Base-by-base conservation (phyloP, 2,888 invertebrate genomes). In the Tiliacea aurago region DNA sequence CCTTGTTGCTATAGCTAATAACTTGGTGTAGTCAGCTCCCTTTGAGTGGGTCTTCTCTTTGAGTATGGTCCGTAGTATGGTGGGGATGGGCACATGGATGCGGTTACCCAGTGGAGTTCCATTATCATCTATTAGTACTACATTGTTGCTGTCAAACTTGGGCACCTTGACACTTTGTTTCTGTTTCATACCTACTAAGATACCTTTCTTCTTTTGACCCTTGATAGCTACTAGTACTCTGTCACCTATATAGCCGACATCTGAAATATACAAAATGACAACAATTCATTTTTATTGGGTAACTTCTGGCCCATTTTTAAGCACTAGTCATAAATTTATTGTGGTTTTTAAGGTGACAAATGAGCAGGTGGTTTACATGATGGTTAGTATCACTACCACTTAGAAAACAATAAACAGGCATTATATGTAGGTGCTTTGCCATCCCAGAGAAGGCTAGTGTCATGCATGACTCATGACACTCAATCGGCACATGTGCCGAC, bases 41-140 rank as follows among this genome's bases (percentile, higher is more conserved):
- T 99, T 99, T 0, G 97, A 95, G 76, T 97, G 97, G 0, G 98
- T 98, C 90, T 98, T 98, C 86, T 98, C 97, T 92, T 98, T 98
- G 51, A 99, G 96, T 78, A 98, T 98, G 15, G 98, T 98, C 70
- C 99, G 96, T 65, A 99, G 95, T 78, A 98, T 97, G 5, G 99
- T 98, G 1, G 99, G 99, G 79, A 99, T 98, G 0, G 99, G 99
- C 2, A 98, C 99, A 87, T 98, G 98, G 86, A 99, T 99, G 86
- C 99, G 97, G 2, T 99, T 99, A 28, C 99, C 99, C 6, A 99
- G 94, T 0, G 99, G 99, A 20, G 98, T 98, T 28, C 99, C 99
- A 89, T 97, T 98, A 89, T 99, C 99, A 90, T 99, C 99, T 58
- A 99, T 98, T 0, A 99, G 96, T 1, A 99, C 99, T 70, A 99